Evolutionary conservation across 2,113 vertebrate genomes (phyloP), one percentile per base, ranked within the genome.

Genomic region (Sinocyclocheilus rhinocerous): DNA sequence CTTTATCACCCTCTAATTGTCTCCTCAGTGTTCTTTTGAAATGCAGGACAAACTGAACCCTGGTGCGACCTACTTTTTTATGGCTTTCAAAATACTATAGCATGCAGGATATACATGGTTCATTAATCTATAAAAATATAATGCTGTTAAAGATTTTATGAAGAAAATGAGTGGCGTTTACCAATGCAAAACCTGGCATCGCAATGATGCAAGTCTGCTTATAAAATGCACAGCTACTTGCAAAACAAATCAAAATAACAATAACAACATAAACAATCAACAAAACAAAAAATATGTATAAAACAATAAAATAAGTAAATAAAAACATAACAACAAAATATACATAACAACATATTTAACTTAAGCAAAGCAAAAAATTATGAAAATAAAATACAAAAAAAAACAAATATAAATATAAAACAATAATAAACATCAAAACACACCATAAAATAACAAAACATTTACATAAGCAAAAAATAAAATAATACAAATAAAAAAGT

Each of bases 1-100:
- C 59, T 67, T 42, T 55, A 76, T 79, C 45, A 48, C 26, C n/a
- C 22, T 79, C 16, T 77, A 48, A 81, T 81, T 81, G 81, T 36
- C 20, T 72, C 67, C 29, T 48, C 39, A 63, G 61, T 83, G 20
- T 65, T 76, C 39, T 78, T 70, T 73, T 73, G 29, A 84, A n/a
- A 29, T 63, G 83, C 42, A 57, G 67, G 65, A 39, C 24, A 42
- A 18, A n/a, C 82, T 75, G 69, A 73, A 52, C 69, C 12, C 70
- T 29, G 22, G 18, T 84, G 26, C 33, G 29, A 16, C 39, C 42
- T 45, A 48, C 11, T 10, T 45, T 48, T 73, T 0, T 13, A 8
- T 13, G 6, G 52, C 26, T 61, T 24, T 57, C 9, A 59, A 57
- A 79, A 20, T 39, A 36, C 13, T 50, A 18, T 55, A 24, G 22